A percentile compares a stretch with the other conserved stretches of the same genome.
These are phyloP conservation scores for Lipotes vexillifer DNA, from an alignment of 2,113 vertebrate species.

Conservation along the genomic window DNA sequence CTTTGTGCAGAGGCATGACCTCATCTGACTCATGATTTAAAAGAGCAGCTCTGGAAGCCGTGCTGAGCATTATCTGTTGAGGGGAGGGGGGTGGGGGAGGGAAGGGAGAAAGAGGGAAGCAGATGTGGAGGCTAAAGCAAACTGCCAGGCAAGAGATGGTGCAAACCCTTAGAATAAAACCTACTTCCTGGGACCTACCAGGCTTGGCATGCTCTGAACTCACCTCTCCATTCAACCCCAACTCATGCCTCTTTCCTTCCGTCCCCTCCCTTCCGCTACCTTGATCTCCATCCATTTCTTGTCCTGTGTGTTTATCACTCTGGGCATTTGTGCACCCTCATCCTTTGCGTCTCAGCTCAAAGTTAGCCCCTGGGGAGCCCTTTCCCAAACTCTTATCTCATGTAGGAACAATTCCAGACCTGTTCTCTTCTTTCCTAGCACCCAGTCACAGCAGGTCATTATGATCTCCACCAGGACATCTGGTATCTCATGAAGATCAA, in stretches of 20 bases:
- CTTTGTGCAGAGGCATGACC: not conserved
- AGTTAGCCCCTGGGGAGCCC: too few relatives aligned
- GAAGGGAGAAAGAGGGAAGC: not conserved
- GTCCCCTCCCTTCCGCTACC: not conserved
- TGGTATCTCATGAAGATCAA: fast-evolving
- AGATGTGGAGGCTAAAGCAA: not conserved
- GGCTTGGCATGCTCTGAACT: fast-evolving
- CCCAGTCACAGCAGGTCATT: fast-evolving
- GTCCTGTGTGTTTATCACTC: not conserved
- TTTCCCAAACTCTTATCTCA: too few relatives aligned
- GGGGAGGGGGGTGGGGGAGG: not conserved
- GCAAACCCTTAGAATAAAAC: not conserved
- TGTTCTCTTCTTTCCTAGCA: not conserved
- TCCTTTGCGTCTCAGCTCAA: not conserved
- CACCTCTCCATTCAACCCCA: not conserved
- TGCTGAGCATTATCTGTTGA: not conserved
- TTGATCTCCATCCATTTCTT: not conserved
- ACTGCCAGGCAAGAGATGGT: not conserved
- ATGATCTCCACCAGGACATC: not conserved
- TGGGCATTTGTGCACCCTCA: not conserved
- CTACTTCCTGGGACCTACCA: not conserved
- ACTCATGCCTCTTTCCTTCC: not conserved
- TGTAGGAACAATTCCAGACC: not conserved
- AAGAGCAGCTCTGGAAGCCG: not conserved
- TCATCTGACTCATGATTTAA: not conserved